Base-by-base conservation (phyloP, 2,888 invertebrate genomes). In the Polydrusus pterygomalis region DNA sequence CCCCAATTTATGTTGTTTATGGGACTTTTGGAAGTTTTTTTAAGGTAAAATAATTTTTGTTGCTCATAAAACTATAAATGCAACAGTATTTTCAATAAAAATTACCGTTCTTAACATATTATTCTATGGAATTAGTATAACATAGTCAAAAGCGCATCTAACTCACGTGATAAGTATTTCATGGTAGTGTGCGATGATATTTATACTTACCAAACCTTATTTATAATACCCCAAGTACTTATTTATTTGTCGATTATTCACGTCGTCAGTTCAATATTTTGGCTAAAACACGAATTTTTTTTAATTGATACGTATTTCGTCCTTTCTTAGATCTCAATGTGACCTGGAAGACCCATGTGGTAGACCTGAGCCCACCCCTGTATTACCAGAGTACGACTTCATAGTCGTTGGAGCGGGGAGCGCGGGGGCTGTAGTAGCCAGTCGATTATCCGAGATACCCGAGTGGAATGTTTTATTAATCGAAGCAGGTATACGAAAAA, bases 261-360 rank as follows among this genome's bases (percentile, higher is more conserved):
- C n/a, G n/a, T n/a, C n/a, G n/a, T n/a, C n/a, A n/a, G n/a, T n/a
- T n/a, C n/a, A n/a, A n/a, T n/a, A n/a, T n/a, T n/a, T n/a, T n/a
- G n/a, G n/a, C n/a, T n/a, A n/a, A n/a, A n/a, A n/a, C n/a, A n/a
- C n/a, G n/a, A n/a, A n/a, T n/a, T n/a, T n/a, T n/a, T n/a, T n/a
- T n/a, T n/a, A 25, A 25, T 25, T 25, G 5, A 25, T 25, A 5
- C 25, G 25, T 25, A 25, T n/a, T n/a, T n/a, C 25, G 25, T 49
- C 11, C 17, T 38, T 15, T 58, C 69, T 18, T 40, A 78, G 78
- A 58, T 95, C 95, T 78, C 96, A 96, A 85, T 96, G 96, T 84
- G 96, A 96, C 86, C 89, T 96, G 79, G 96, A 96, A 83, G 96
- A 96, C 87, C 96, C 96, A 0, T 96, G 96, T 83, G 94, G 94